Percentiles rank a stretch among this genome's conserved stretches.
Evolutionary conservation across 2,888 invertebrate species (phyloP).

Genomic region (Tetranychus truncatus): DNA sequence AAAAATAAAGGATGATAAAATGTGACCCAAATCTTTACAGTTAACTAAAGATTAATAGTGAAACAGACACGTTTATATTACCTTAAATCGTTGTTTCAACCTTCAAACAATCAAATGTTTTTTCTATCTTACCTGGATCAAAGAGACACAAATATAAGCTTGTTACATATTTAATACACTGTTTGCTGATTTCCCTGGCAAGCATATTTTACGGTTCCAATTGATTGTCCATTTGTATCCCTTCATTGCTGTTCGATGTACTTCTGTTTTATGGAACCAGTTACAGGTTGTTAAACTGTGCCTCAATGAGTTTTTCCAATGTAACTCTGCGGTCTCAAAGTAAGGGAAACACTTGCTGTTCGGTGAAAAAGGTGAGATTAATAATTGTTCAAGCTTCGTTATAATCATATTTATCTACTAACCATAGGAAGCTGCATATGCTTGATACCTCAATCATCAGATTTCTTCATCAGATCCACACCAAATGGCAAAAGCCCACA

Average conservation of each 20-base stretch:
- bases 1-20: neutral
- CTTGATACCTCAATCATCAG: neutral
- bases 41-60: neutral
- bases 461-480: neutral
- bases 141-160: neutral
- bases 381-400: neutral
- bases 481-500: neutral
- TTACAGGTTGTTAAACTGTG: neutral
- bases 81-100: neutral
- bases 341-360: neutral
- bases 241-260: neutral
- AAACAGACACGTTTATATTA: neutral
- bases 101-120: neutral
- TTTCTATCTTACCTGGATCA: neutral
- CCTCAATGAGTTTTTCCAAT: slow-evolving; percentile 8
- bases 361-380: neutral
- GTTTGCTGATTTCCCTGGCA: slow-evolving; percentile 1
- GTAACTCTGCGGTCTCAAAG: neutral
- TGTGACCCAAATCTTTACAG: neutral
- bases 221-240: slow-evolving; percentile 7
- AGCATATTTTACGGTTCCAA: neutral
- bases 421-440: neutral
- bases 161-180: neutral
- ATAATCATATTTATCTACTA: neutral
- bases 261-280: neutral